Evolutionary conservation across 2,888 invertebrate genomes (phyloP), one percentile per base, ranked within the genome.

Genomic region (Deroplatys truncata): DNA sequence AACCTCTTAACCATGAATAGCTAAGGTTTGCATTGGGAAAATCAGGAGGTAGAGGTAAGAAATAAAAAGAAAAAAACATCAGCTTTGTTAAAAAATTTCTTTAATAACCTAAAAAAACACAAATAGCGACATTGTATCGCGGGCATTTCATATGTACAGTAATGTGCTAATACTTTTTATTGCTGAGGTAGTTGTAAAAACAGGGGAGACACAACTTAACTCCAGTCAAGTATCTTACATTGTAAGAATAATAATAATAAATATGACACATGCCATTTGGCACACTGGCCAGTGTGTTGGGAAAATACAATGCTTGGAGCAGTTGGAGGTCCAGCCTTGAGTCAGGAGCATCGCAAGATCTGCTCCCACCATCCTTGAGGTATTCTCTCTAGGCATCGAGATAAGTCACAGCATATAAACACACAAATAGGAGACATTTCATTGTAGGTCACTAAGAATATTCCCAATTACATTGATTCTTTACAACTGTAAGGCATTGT

Each of bases 101-200:
- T 87, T 87, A 87, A 87, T 87, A 87, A 82, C 83, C 87, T 87
- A 87, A 87, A 87, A 87, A 87, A 87, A 87, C 87, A 87, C 87
- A 87, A 87, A 87, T 83, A 29, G 87, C 87, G 83, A 83, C 83
- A 87, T n/a, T 82, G 29, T 25, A 83, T 83, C 83, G 82, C 83
- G 29, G 13, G 28, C 82, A 72, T 83, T 82, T n/a, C 29, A 83
- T 87, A 87, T 87, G 8, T 87, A 87, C 87, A 87, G 16, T 35
- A 25, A 72, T 72, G 56, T 72, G 56, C 56, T 72, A 87, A 87
- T 89, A 89, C 35, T 89, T 31, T 35, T 86, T 89, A 89, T 89
- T 89, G 89, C 89, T 89, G 89, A 89, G 89, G 89, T 89, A 89
- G 89, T 87, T 82, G 72, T 85, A 85, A 85, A 43, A 72, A 72